phyloP scores from a whole-genome alignment of 2,797 vertebrate genomes.

The Melanotaenia maccullochi region DNA sequence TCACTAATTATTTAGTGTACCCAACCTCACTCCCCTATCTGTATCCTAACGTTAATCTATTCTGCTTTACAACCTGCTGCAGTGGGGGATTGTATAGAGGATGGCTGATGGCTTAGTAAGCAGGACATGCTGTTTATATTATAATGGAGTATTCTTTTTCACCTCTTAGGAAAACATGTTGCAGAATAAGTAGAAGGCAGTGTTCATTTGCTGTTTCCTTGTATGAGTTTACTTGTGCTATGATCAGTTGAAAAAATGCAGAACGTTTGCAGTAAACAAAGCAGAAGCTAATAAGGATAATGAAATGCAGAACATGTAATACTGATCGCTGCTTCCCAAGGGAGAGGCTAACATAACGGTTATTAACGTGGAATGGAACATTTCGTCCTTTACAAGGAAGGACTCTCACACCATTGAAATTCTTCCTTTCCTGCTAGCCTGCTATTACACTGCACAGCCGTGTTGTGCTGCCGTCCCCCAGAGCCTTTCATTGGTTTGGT shows the following conservation, averaged over 20 bases:
- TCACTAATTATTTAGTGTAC: conserved; percentile 39
- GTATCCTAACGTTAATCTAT: conserved; percentile 1
- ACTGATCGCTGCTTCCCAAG: conserved; percentile 12
- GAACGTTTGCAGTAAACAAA: conserved; percentile 34
- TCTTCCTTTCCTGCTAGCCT: conserved; percentile 35
- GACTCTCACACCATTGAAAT: conserved; percentile 19
- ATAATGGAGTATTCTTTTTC: not conserved
- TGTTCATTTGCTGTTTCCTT: conserved; percentile 6
- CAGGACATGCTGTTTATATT: conserved; percentile 13
- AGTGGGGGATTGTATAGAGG: conserved; percentile 10
- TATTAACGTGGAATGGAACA: conserved; percentile 46
- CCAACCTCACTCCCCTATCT: conserved; percentile 36
- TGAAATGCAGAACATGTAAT: conserved; percentile 30
- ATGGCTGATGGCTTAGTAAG: not conserved
- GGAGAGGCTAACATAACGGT: conserved; percentile 27
- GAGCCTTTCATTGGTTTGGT: conserved; percentile 20
- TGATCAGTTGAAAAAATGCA: conserved; percentile 17
- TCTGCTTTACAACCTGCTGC: conserved; percentile 18
- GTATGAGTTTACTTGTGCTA: not conserved
- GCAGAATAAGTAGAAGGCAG: not conserved
- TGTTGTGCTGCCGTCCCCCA: conserved; percentile 9
- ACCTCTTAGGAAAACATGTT: not conserved
- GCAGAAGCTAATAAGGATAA: conserved; percentile 32
- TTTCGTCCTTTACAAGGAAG: conserved; percentile 30
- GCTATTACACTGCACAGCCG: conserved; percentile 53